Evolutionary conservation across 2,888 invertebrate species (phyloP), one percentile per base, ranked within the genome.

Genomic region (Mongoloraphidia duomilia): DNA sequence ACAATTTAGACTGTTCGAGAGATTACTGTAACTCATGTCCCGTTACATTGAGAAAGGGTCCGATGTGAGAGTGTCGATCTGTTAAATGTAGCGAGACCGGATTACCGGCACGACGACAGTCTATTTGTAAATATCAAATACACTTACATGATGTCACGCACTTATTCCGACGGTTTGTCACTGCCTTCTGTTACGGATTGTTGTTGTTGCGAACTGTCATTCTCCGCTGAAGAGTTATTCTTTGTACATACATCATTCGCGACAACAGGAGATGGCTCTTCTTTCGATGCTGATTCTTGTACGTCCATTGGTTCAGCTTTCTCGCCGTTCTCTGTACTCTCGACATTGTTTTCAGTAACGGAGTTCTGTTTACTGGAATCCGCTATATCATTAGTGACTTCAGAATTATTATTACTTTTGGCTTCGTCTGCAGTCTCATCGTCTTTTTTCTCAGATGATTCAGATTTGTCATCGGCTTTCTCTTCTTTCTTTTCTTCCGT

Each of bases 271-370:
- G 26, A 26, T 42, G 44, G 47, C 41, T 50, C 50, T 35, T 62
- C 60, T 43, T 62, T 58, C 41, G 59, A 53, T 10, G 54, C 50
- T 17, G 56, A 43, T 12, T 55, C 55, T 10, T 34, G 48, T 2
- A 38, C 49, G 52, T 65, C 64, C 42, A 58, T 63, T 51, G 61
- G 62, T 46, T 66, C 65, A 52, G 65, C 65, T 57, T 65, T 66
- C 14, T 65, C 63, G 8, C 66, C 66, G 47, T 66, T 66, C 53
- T 66, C 66, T 41, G 65, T 64, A 34, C 65, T 60, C 51, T 63
- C 62, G 40, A 55, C 47, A 47, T 44, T 49, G 49, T 59, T 61
- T 53, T 61, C 62, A 47, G 59, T 52, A 34, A 17, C 44, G 10
- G 10, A 12, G 17, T 49, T 33, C 26, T 35, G 13, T n/a, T 17